Conservation (phyloP, 2,888 invertebrate species). For the Athalia circularis region DNA sequence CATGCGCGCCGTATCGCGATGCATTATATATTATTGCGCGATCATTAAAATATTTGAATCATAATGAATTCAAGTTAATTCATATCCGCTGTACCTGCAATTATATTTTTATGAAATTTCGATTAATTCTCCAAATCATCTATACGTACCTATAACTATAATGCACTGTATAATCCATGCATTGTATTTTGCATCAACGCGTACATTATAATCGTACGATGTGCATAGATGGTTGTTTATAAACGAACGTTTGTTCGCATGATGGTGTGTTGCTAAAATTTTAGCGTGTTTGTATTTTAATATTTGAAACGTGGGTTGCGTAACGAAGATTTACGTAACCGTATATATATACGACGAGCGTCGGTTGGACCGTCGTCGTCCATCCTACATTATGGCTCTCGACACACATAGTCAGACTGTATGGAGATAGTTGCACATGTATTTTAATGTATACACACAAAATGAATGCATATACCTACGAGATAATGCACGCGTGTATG, state of each 20-base stretch:
- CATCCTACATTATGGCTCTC: conserved; percentile 8
- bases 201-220: too few relatives aligned
- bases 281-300: conserved; percentile 34
- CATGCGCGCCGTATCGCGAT: too few relatives aligned
- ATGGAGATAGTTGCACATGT: neutral
- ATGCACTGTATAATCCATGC: too few relatives aligned
- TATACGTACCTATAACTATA: too few relatives aligned
- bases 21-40: too few relatives aligned
- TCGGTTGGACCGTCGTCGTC: conserved; percentile 22
- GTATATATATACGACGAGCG: neutral
- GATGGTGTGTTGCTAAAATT: conserved; percentile 20
- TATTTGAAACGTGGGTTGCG: conserved; percentile 23
- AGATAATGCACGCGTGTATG: neutral
- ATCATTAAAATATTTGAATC: too few relatives aligned
- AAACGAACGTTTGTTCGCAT: neutral
- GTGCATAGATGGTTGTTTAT: neutral
- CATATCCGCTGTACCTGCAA: too few relatives aligned
- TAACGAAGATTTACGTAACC: conserved; percentile 37
- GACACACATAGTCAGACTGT: neutral
- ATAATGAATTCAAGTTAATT: too few relatives aligned
- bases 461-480: neutral
- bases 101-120: too few relatives aligned
- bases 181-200: too few relatives aligned
- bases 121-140: too few relatives aligned
- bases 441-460: too few relatives aligned